Conservation (phyloP, 2,797 vertebrate species). For the Epinephelus awoara region DNA sequence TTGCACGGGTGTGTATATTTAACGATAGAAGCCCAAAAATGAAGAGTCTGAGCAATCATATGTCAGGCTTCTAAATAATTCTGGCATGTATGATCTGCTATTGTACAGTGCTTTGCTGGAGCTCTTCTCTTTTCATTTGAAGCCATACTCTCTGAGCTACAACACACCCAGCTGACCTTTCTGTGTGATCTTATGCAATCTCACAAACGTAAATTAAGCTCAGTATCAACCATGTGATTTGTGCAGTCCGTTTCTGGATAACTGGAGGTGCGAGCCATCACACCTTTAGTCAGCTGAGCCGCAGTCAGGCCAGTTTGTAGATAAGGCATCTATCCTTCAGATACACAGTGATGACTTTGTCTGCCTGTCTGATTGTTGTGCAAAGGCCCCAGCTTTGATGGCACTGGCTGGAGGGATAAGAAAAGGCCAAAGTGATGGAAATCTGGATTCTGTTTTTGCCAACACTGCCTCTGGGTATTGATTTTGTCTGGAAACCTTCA, state of each 20-base stretch:
- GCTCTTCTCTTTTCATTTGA: neutral
- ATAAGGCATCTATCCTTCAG: slow-evolving; percentile 74
- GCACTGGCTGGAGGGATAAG: slow-evolving; percentile 72
- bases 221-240: slow-evolving; percentile 32
- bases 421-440: slow-evolving; percentile 81
- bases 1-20: neutral
- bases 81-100: neutral
- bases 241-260: slow-evolving; percentile 29
- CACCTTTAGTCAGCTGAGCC: slow-evolving; percentile 52
- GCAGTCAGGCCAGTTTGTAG: slow-evolving; percentile 48
- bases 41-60: neutral
- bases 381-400: slow-evolving; percentile 74
- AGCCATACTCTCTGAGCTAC: neutral
- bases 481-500: slow-evolving; percentile 86
- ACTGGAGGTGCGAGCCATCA: slow-evolving; percentile 56
- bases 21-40: neutral
- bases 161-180: slow-evolving; percentile 13
- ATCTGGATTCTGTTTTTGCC: slow-evolving; percentile 78
- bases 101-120: neutral
- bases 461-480: slow-evolving; percentile 80
- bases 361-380: slow-evolving; percentile 68
- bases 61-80: neutral
- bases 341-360: slow-evolving; percentile 81
- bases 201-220: slow-evolving; percentile 26
- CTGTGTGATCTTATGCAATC: slow-evolving; percentile 9